These are phyloP conservation scores for Mythimna vitellina DNA, from an alignment of 2,888 invertebrate species.

Conservation along the genomic window DNA sequence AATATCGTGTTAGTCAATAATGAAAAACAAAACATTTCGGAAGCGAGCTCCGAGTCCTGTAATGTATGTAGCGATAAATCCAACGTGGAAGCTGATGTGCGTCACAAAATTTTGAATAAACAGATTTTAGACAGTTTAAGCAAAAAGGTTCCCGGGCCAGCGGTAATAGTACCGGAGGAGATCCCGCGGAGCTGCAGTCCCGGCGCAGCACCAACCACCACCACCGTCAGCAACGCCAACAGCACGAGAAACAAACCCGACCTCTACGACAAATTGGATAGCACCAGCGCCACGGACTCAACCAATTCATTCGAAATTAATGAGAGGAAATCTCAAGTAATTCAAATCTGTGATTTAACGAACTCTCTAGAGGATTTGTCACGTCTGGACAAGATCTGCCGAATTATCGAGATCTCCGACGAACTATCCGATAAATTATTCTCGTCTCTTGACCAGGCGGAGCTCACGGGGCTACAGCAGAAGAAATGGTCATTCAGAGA, in stretches of 20 bases:
- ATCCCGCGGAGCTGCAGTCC: conserved; percentile 60
- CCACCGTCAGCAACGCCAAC: conserved; percentile 64
- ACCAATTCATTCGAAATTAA: conserved; percentile 81
- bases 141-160: conserved; percentile 38
- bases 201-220: conserved; percentile 62
- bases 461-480: conserved; percentile 42
- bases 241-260: conserved; percentile 70
- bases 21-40: conserved; percentile 24
- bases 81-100: conserved; percentile 7
- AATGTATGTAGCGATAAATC: conserved; percentile 20
- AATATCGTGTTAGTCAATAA: conserved; percentile 64
- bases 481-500: conserved; percentile 86
- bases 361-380: conserved; percentile 83
- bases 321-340: conserved; percentile 81
- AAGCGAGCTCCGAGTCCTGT: conserved; percentile 18
- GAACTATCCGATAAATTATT: conserved; percentile 84
- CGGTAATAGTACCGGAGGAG: conserved; percentile 51
- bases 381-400: conserved; percentile 84
- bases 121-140: conserved; percentile 52
- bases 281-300: conserved; percentile 81
- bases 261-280: conserved; percentile 85
- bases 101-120: conserved; percentile 40
- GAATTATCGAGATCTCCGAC: conserved; percentile 87
- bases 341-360: conserved; percentile 81
- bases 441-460: conserved; percentile 70